phyloP scores from a whole-genome alignment of 2,113 vertebrate species.

The Megalops atlanticus region DNA sequence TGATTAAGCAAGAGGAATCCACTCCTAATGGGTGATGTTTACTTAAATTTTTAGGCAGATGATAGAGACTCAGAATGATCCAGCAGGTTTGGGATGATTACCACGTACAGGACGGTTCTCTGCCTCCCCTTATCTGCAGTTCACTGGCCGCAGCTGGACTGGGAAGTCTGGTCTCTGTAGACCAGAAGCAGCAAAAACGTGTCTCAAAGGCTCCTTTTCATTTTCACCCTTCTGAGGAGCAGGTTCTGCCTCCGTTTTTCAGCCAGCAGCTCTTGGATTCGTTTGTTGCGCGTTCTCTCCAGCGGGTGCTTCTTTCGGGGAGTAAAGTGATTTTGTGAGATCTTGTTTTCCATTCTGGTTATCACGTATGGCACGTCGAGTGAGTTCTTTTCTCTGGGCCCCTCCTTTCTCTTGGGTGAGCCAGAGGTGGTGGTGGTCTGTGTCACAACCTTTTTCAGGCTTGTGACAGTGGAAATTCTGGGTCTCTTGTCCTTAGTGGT shows the following conservation, averaged over 20 bases:
- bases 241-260: constrained; percentile 71
- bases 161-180: constrained; percentile 61
- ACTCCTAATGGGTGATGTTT: too few species aligned
- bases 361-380: constrained; percentile 79
- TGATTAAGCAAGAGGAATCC: not conserved
- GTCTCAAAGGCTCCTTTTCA: constrained; percentile 47
- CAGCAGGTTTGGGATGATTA: not conserved
- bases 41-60: not conserved
- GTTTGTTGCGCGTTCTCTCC: constrained; percentile 88
- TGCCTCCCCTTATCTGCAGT: not conserved
- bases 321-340: constrained; percentile 75
- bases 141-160: not conserved
- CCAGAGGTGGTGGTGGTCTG: constrained; percentile 35
- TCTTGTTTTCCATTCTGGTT: constrained; percentile 69
- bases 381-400: constrained; percentile 76
- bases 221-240: constrained; percentile 55
- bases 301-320: constrained; percentile 64
- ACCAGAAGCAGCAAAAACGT: constrained; percentile 56
- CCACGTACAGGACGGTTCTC: not conserved
- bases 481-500: not conserved
- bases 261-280: constrained; percentile 89
- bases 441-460: not conserved
- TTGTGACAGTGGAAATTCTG: not conserved
- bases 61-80: not conserved
- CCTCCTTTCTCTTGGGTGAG: constrained; percentile 58